Percentiles rank a stretch among this genome's conserved stretches.
Evolutionary conservation across 2,797 vertebrate genomes (phyloP).

Genomic region (Gallinago stenura): DNA sequence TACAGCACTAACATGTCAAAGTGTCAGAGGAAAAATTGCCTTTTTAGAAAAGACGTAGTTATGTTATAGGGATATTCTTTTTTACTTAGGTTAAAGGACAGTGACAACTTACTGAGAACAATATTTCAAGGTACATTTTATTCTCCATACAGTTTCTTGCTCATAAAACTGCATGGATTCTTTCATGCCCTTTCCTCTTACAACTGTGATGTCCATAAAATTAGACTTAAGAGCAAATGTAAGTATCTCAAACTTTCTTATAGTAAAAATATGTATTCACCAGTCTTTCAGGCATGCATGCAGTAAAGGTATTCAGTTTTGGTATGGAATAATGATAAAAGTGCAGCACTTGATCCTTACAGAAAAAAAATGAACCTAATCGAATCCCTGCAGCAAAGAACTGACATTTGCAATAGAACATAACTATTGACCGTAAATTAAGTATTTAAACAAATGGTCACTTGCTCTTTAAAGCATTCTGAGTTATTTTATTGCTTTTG

Average conservation of each 20-base stretch:
- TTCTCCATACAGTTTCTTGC: neutral
- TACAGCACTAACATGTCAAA: neutral
- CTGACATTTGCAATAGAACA: neutral
- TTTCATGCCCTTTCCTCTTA: neutral
- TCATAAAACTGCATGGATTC: neutral
- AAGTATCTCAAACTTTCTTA: neutral
- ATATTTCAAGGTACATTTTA: slow-evolving; percentile 6
- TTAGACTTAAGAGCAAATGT: neutral
- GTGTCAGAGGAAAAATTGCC: slow-evolving; percentile 27
- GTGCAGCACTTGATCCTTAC: neutral
- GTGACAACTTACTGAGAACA: neutral
- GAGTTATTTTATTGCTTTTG: neutral
- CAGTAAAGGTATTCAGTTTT: neutral
- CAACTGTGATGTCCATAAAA: neutral
- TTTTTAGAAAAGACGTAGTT: slow-evolving; percentile 38
- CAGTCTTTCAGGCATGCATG: neutral
- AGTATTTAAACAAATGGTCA: neutral
- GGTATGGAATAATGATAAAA: neutral
- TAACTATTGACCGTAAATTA: neutral
- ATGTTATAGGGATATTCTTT: slow-evolving; percentile 10
- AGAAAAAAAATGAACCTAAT: neutral
- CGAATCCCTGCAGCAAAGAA: neutral
- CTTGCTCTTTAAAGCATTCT: neutral
- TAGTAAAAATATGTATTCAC: neutral
- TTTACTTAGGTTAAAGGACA: slow-evolving; percentile 17